phyloP scores from a whole-genome alignment of 1,140 invertebrate genomes.

The Mylabris phalerata region DNA sequence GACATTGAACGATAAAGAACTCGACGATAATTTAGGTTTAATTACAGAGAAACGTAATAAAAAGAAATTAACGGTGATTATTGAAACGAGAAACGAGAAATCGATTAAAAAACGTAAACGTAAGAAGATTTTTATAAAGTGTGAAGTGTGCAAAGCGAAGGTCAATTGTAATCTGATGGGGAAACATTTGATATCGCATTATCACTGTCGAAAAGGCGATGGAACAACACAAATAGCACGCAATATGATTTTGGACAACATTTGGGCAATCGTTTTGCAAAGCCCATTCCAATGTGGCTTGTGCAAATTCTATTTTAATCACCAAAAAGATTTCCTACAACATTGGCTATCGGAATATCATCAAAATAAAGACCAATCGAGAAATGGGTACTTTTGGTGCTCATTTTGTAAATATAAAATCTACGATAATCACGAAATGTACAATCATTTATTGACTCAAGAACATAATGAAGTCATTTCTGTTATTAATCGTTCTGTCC shows the following conservation, averaged over 20 bases:
- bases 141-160: conserved; percentile 61
- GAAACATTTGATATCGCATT: conserved; percentile 77
- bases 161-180: conserved; percentile 64
- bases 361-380: conserved; percentile 34
- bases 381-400: conserved; percentile 61
- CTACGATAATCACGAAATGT: conserved; percentile 57
- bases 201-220: conserved; percentile 65
- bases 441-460: conserved; percentile 57
- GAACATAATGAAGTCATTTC: conserved; percentile 64
- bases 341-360: conserved; percentile 69
- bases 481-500: conserved; percentile 69
- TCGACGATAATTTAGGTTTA: conserved; percentile 46
- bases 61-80: conserved; percentile 11
- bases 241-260: conserved; percentile 65
- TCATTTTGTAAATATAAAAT: conserved; percentile 67
- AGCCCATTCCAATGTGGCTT: conserved; percentile 76
- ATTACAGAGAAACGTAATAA: conserved; percentile 29
- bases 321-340: conserved; percentile 59
- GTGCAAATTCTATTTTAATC: conserved; percentile 80
- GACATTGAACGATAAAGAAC: conserved; percentile 57
- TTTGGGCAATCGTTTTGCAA: conserved; percentile 66
- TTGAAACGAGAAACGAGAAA: conserved; percentile 29
- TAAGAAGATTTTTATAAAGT: conserved; percentile 52
- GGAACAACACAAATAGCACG: conserved; percentile 47
- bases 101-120: conserved; percentile 45